Conservation (phyloP, 2,888 invertebrate genomes). For the Apamea anceps region DNA sequence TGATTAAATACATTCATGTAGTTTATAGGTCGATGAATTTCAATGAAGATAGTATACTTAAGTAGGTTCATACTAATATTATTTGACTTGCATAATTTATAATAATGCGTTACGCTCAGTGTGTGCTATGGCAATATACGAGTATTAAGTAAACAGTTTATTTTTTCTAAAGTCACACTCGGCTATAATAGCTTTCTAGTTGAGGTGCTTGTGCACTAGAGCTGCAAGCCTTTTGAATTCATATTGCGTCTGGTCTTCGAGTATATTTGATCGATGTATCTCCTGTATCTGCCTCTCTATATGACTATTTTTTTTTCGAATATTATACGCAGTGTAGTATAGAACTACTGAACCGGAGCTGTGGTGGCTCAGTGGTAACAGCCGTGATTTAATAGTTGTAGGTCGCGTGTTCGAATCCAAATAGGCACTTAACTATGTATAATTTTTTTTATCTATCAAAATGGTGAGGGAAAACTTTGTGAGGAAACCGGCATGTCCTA, state of each 20-base stretch:
- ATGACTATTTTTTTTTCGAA: not conserved
- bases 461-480: not conserved
- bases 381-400: not conserved
- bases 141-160: not conserved
- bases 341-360: not conserved
- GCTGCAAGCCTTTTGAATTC: not conserved
- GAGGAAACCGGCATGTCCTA: not conserved
- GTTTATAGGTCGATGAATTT: not conserved
- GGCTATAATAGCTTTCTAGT: constrained; percentile 52
- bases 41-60: not conserved
- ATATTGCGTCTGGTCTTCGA: not conserved
- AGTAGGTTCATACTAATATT: not conserved
- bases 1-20: constrained; percentile 13
- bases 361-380: not conserved
- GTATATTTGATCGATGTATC: constrained; percentile 1
- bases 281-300: constrained; percentile 1
- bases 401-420: not conserved
- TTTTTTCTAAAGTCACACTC: constrained; percentile 30
- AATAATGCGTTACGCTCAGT: constrained; percentile 11
- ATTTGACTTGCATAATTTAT: constrained; percentile 20
- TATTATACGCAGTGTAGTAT: not conserved
- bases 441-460: not conserved
- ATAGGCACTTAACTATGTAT: not conserved
- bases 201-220: constrained; percentile 17
- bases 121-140: constrained; percentile 13